phyloP scores from a whole-genome alignment of 2,113 vertebrate genomes.

The Leptodactylus fuscus region DNA sequence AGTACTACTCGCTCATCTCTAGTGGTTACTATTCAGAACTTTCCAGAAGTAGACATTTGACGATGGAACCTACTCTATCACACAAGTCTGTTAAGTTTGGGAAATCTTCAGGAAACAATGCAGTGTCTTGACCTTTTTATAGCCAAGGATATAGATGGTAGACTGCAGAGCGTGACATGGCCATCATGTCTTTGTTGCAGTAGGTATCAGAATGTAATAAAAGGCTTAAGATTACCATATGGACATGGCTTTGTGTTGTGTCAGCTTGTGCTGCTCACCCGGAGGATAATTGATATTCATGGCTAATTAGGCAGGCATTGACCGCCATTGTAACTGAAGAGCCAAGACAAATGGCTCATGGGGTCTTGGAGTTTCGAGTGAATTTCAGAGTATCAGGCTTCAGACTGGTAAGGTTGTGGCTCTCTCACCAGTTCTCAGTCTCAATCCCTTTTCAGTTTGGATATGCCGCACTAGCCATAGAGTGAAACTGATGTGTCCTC shows the following conservation, averaged over 20 bases:
- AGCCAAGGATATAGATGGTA: background rate
- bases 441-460: slow-evolving; percentile 15
- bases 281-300: slow-evolving; percentile 45
- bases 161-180: background rate
- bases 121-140: background rate
- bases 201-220: background rate
- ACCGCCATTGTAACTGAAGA: slow-evolving; percentile 22
- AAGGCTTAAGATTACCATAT: slow-evolving; percentile 15
- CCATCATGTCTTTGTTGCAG: background rate
- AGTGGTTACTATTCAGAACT: too few species aligned
- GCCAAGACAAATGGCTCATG: slow-evolving; percentile 10
- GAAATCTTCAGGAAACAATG: background rate
- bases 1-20: too few species aligned
- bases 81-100: slow-evolving; percentile 1
- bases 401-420: background rate
- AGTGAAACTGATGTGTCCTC: slow-evolving; percentile 7
- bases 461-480: background rate
- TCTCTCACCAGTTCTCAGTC: background rate
- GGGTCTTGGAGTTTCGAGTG: slow-evolving; percentile 4
- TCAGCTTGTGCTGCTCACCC: background rate
- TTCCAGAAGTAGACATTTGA: too few species aligned
- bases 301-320: slow-evolving; percentile 34
- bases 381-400: background rate
- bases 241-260: slow-evolving; percentile 18
- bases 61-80: too few species aligned